Base-by-base conservation (phyloP, 2,113 vertebrate species). In the Narcine bancroftii region DNA sequence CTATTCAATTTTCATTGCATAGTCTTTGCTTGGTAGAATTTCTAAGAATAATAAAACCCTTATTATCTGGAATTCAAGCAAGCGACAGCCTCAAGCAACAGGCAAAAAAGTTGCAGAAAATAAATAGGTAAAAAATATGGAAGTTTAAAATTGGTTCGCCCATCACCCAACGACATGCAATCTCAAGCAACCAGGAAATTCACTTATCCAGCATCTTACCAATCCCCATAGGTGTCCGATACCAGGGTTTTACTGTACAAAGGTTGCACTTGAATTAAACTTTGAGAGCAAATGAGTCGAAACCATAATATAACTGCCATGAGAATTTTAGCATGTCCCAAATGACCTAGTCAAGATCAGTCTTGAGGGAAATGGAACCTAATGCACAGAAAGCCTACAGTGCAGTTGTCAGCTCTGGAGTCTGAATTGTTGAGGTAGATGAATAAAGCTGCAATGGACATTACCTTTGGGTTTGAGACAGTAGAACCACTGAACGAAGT, bases 391-490 rank as follows among this genome's bases (percentile, higher is more conserved):
- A 15, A 26, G n/a, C n/a, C n/a, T n/a, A n/a, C n/a, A n/a, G 26
- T 81, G 9, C 45, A 53, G 50, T 26, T 24, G 17, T 19, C 66
- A 47, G 9, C 26, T 7, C 47, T 42, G 50, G 45, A 69, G 10
- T 69, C 36, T 45, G 24, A 11, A 42, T 21, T 33, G 36, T 91
- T 29, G 39, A 91, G 63, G 36, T 39, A 45, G n/a, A 36, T 45
- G 33, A 3, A 7, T 42, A 39, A 89, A 45, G 56, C 36, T 63
- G 24, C 5, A 45, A 39, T 33, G 72, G 92, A 85, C 0, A 93
- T 33, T 96, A 97, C 98, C 98, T 99, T 99, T 60, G 97, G 96
- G 47, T 96, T 95, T 66, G 97, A 96, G 92, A 97, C 97, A 75
- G 97, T 95, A 0, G 98, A 98, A 47, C 97, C 97, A 94, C 97